Evolutionary conservation across 1,140 invertebrate species (phyloP).

Genomic region (Orussus abietinus): DNA sequence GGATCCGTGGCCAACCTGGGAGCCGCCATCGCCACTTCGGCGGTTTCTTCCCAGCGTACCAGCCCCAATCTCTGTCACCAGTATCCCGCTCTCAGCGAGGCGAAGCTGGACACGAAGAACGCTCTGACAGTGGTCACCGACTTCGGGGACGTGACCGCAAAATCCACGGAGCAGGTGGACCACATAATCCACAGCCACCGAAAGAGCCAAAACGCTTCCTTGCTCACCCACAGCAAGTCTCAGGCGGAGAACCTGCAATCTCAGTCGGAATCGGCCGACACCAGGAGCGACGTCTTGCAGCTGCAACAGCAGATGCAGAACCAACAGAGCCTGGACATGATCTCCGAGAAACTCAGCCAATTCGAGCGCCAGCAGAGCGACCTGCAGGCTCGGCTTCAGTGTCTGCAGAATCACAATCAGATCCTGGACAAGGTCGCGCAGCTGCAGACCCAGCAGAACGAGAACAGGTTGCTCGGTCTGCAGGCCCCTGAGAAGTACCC

Average conservation of each 20-base stretch:
- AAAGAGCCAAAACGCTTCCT: conserved; percentile 37
- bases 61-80: conserved; percentile 48
- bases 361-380: conserved; percentile 49
- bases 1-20: conserved; percentile 46
- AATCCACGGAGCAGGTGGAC: conserved; percentile 41
- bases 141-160: conserved; percentile 34
- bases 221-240: conserved; percentile 41
- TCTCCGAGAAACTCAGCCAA: conserved; percentile 47
- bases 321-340: conserved; percentile 45
- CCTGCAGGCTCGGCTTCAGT: conserved; percentile 46
- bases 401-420: conserved; percentile 49
- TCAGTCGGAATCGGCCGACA: conserved; percentile 24
- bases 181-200: conserved; percentile 50
- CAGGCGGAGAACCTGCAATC: conserved; percentile 35
- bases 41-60: conserved; percentile 36
- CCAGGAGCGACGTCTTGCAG: conserved; percentile 26
- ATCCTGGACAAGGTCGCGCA: conserved; percentile 49
- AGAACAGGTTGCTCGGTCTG: conserved; percentile 42
- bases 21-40: conserved; percentile 23
- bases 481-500: conserved; percentile 21
- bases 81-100: conserved; percentile 42
- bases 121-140: conserved; percentile 42
- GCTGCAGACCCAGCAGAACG: conserved; percentile 42
- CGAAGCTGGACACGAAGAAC: conserved; percentile 42
- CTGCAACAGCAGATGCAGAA: conserved; percentile 38